Percentiles rank a stretch among this genome's conserved stretches.
These are phyloP conservation scores for Bufo bufo DNA, from an alignment of 2,113 vertebrate genomes.

Conservation along the genomic window DNA sequence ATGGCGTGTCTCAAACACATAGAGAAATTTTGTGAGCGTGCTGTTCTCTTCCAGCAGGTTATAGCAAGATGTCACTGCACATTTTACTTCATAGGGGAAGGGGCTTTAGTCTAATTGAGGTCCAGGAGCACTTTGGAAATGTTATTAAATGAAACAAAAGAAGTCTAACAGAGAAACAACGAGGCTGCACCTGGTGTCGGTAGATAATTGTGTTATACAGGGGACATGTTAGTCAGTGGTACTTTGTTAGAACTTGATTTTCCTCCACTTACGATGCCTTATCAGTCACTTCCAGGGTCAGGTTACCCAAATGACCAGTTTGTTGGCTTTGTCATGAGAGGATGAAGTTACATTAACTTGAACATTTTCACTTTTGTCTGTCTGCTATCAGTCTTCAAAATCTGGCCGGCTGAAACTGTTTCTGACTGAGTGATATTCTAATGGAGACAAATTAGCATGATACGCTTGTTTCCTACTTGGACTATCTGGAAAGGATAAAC, in stretches of 20 bases:
- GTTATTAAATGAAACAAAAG: slow-evolving; percentile 88
- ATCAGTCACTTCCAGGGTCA: slow-evolving; percentile 60
- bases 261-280: slow-evolving; percentile 70
- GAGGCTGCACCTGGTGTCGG: slow-evolving; percentile 83
- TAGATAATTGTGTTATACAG: slow-evolving; percentile 81
- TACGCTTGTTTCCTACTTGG: slow-evolving; percentile 52
- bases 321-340: slow-evolving; percentile 42
- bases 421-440: slow-evolving; percentile 62
- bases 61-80: slow-evolving; percentile 64
- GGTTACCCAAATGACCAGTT: slow-evolving; percentile 59
- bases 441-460: slow-evolving; percentile 63
- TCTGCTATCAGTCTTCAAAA: slow-evolving; percentile 58
- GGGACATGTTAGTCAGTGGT: slow-evolving; percentile 74
- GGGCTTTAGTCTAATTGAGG: slow-evolving; percentile 82
- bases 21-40: not conserved
- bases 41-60: not conserved
- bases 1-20: slow-evolving; percentile 17
- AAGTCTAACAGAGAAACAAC: slow-evolving; percentile 77
- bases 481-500: slow-evolving; percentile 53
- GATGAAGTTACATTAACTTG: slow-evolving; percentile 60
- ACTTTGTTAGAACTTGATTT: slow-evolving; percentile 72
- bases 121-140: slow-evolving; percentile 87
- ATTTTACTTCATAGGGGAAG: slow-evolving; percentile 65
- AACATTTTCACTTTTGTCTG: slow-evolving; percentile 53
- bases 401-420: slow-evolving; percentile 46